Conservation (phyloP, 2,797 vertebrate species). For the Spinus olivaceus region DNA sequence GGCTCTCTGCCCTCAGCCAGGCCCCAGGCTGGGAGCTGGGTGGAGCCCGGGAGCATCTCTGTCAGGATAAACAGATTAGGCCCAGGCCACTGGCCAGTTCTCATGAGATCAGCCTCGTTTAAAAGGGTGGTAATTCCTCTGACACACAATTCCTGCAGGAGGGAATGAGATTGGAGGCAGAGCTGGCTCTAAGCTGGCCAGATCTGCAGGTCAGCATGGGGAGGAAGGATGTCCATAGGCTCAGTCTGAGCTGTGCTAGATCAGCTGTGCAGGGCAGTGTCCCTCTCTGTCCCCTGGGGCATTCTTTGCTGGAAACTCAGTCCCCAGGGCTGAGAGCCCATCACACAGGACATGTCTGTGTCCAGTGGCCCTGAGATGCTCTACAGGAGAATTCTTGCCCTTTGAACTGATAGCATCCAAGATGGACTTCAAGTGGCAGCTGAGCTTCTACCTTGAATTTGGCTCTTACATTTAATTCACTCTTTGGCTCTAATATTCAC, state of each 20-base stretch:
- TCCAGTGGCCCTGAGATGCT: not conserved
- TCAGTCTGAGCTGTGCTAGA: not conserved
- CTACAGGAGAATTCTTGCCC: not conserved
- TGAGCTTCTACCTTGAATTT: not conserved
- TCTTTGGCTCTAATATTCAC: not conserved
- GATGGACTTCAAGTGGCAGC: not conserved
- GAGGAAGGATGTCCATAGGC: not conserved
- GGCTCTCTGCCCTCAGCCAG: not conserved
- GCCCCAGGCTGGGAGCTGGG: not conserved
- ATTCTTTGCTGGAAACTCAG: not conserved
- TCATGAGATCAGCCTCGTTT: slow-evolving; percentile 67
- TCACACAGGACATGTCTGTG: rapidly evolving
- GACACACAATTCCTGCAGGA: not conserved
- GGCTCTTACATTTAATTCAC: not conserved
- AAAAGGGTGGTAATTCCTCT: slow-evolving; percentile 70
- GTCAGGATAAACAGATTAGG: slow-evolving; percentile 74
- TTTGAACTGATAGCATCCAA: not conserved
- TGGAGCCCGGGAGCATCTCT: not conserved
- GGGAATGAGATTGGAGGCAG: not conserved
- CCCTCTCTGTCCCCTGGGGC: not conserved
- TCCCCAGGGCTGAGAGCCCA: not conserved
- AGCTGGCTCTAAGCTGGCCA: not conserved
- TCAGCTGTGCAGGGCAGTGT: not conserved
- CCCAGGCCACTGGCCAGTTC: slow-evolving; percentile 61
- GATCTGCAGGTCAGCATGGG: not conserved